Percentiles rank a stretch among this genome's conserved stretches.
These are phyloP conservation scores for Acleris cristana DNA, from an alignment of 2,888 invertebrate genomes.

Conservation along the genomic window DNA sequence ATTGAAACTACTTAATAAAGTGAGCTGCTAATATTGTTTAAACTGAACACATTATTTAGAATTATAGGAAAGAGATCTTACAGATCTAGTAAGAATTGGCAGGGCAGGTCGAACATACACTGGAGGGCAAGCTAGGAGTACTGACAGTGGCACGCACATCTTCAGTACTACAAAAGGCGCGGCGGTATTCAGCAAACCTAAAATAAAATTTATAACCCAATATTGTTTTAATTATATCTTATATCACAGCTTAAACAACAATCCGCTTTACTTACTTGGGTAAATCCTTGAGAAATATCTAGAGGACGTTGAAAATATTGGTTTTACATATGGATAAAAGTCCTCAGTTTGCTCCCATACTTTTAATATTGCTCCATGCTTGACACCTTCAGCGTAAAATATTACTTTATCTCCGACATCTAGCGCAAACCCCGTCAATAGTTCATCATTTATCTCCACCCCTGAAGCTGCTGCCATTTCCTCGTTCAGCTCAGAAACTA, in stretches of 20 bases:
- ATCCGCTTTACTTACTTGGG: conserved; percentile 52
- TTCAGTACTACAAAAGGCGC: conserved; percentile 64
- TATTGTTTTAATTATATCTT: neutral
- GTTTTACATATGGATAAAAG: conserved; percentile 56
- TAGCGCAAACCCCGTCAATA: conserved; percentile 69
- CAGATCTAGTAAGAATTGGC: conserved; percentile 64
- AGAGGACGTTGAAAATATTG: conserved; percentile 62
- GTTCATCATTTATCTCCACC: conserved; percentile 40
- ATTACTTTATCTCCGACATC: conserved; percentile 62
- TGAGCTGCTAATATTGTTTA: neutral
- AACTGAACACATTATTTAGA: neutral
- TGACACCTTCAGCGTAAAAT: conserved; percentile 68
- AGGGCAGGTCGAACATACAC: conserved; percentile 68
- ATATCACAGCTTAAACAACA: neutral
- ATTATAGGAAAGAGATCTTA: conserved; percentile 49
- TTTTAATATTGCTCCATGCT: conserved; percentile 60
- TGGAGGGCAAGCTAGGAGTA: conserved; percentile 65
- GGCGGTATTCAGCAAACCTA: conserved; percentile 56
- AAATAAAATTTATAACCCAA: neutral
- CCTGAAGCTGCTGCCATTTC: conserved; percentile 40
- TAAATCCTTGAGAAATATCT: conserved; percentile 63
- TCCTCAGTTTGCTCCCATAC: conserved; percentile 66
- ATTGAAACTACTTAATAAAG: neutral
- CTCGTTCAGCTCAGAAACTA: conserved; percentile 61
- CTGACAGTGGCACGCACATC: conserved; percentile 65